Base-by-base conservation (phyloP, 1,140 invertebrate species). In the Philotrypesis tridentata region DNA sequence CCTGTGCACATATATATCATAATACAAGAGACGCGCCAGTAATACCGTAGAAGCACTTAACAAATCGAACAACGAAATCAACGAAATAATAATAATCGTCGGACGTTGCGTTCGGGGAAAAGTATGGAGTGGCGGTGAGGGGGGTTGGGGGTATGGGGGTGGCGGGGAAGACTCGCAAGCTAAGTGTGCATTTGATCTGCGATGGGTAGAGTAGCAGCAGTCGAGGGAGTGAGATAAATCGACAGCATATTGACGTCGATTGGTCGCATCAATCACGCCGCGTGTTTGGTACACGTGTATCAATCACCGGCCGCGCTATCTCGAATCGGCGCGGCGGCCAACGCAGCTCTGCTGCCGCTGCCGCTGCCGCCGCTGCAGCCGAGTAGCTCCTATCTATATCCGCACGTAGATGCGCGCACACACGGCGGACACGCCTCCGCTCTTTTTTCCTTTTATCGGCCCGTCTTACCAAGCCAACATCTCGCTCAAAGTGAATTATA, bases 261-360 rank as follows among this genome's bases (percentile, higher is more conserved):
- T 89, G 90, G 88, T 88, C 88, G 85, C 89, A 90, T 90, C 88
- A 89, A 91, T 91, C 90, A 91, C 87, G 82, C 84, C 43, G 78
- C 86, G 86, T 87, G 87, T 88, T 88, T 86, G 86, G 86, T 87
- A 87, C 87, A 81, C 87, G 87, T 89, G 87, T 90, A 90, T 90
- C 90, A 91, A 91, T 91, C 90, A 91, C 87, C 63, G 81, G 82
- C 74, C 82, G 85, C 87, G 85, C 80, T 86, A 88, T 88, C 85
- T 86, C 86, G 25, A 65, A 65, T 65, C 23, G 1, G 61, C n/a
- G n/a, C n/a, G n/a, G n/a, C n/a, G n/a, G n/a, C n/a, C n/a, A n/a
- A n/a, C n/a, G n/a, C n/a, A n/a, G n/a, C n/a, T n/a, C n/a, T n/a
- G n/a, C n/a, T n/a, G n/a, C 43, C 43, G 43, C 17, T 14, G 21